phyloP scores from a whole-genome alignment of 2,797 vertebrate genomes.

The Smutsia temminckii region DNA sequence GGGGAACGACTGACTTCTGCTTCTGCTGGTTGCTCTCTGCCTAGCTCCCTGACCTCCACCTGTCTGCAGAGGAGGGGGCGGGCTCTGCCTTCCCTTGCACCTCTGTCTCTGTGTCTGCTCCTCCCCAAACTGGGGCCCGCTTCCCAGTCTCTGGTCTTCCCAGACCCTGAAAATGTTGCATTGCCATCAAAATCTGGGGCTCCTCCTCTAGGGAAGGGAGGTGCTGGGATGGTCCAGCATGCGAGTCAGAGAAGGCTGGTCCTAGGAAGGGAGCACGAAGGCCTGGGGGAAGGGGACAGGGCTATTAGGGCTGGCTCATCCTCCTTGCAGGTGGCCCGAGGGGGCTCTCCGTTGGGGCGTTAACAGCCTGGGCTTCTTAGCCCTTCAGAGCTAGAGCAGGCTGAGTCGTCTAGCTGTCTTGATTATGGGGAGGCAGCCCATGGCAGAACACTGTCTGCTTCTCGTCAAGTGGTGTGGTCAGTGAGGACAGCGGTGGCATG shows the following conservation, averaged over 20 bases:
- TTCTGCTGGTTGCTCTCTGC: background rate
- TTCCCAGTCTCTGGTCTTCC: background rate
- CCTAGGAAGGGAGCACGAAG: background rate
- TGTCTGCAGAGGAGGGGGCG: constrained; percentile 16
- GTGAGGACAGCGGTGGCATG: background rate
- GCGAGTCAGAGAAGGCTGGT: background rate
- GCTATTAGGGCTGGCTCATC: background rate
- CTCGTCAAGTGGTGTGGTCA: background rate
- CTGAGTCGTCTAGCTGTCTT: background rate
- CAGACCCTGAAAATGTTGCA: background rate
- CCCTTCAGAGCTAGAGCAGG: background rate
- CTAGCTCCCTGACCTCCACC: background rate
- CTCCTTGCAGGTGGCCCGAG: background rate
- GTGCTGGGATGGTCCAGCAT: background rate
- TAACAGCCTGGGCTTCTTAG: background rate
- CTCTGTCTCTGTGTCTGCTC: background rate
- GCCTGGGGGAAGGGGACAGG: background rate
- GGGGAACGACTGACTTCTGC: constrained; percentile 34
- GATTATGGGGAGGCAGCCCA: background rate
- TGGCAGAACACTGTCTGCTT: background rate
- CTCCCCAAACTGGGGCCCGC: background rate
- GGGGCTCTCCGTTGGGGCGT: background rate
- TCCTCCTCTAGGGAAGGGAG: background rate
- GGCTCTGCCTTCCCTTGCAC: background rate
- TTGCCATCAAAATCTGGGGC: no score